Evolutionary conservation across 2,113 vertebrate genomes (phyloP).

Genomic region (Cyprinus carpio): DNA sequence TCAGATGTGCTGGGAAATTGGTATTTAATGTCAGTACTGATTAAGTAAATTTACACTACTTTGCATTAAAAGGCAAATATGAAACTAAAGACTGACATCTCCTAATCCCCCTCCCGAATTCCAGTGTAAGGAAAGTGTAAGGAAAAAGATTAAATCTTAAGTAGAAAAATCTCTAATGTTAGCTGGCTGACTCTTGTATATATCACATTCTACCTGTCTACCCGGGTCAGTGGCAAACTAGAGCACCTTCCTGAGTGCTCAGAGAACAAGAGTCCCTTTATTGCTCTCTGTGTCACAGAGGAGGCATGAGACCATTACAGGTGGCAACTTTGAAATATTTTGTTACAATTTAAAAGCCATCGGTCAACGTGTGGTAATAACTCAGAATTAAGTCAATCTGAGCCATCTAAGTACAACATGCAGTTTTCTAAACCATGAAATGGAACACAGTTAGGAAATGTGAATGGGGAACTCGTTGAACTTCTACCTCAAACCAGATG

Average conservation of each 20-base stretch:
- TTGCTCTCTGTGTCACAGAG: conserved; percentile 39
- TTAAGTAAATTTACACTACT: conserved; percentile 58
- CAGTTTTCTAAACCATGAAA: conserved; percentile 22
- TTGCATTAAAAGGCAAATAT: conserved; percentile 38
- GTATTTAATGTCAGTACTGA: conserved; percentile 61
- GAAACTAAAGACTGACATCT: not conserved
- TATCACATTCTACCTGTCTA: not conserved
- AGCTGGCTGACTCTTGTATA: conserved; percentile 3
- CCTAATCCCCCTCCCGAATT: not conserved
- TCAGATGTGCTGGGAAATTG: conserved; percentile 66
- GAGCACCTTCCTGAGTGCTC: conserved; percentile 18
- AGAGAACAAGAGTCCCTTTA: conserved; percentile 31
- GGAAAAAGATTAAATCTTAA: not conserved
- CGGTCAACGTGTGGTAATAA: not conserved
- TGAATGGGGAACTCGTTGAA: conserved; percentile 13
- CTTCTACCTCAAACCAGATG: conserved; percentile 21
- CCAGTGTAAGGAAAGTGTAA: not conserved
- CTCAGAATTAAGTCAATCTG: not conserved
- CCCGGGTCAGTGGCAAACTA: not conserved
- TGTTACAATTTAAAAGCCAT: conserved; percentile 28
- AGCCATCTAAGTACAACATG: conserved; percentile 22
- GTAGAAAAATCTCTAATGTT: conserved; percentile 10
- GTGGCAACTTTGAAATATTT: conserved; percentile 31
- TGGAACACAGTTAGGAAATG: conserved; percentile 19
- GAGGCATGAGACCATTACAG: conserved; percentile 10